phyloP scores from a whole-genome alignment of 2,797 vertebrate species.

The Gymnocypris eckloni region DNA sequence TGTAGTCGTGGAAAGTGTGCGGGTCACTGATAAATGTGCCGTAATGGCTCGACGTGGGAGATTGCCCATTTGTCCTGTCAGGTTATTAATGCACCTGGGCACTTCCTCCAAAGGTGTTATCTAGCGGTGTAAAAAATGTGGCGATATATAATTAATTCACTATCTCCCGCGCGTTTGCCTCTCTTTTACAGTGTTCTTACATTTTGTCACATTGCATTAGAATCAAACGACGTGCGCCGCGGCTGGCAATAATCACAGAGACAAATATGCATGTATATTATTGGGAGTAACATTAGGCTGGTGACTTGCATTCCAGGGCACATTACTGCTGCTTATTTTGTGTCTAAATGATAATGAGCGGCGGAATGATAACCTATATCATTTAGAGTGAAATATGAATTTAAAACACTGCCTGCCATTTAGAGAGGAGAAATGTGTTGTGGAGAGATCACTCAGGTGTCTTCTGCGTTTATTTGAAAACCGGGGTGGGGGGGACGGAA shows the following conservation, averaged over 20 bases:
- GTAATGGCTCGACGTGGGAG: constrained; percentile 83
- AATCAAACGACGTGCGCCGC: constrained; percentile 68
- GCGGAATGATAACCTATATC: constrained; percentile 80
- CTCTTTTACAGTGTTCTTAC: constrained; percentile 79
- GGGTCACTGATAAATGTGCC: constrained; percentile 85
- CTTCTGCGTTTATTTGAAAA: constrained; percentile 76
- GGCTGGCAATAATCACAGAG: constrained; percentile 65
- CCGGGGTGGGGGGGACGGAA: constrained; percentile 60
- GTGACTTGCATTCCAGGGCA: constrained; percentile 75
- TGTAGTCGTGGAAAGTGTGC: constrained; percentile 79
- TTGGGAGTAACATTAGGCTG: constrained; percentile 75
- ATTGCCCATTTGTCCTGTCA: constrained; percentile 84
- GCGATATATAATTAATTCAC: constrained; percentile 80
- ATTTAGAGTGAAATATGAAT: constrained; percentile 78
- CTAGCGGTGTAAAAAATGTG: constrained; percentile 55
- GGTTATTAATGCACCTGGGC: constrained; percentile 83
- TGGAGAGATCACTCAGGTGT: constrained; percentile 78
- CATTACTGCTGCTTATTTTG: constrained; percentile 84
- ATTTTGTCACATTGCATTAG: constrained; percentile 84
- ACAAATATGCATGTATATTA: constrained; percentile 78
- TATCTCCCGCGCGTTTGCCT: constrained; percentile 65
- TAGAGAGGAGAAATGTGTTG: constrained; percentile 65
- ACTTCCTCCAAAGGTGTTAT: constrained; percentile 83
- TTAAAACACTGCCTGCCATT: constrained; percentile 77
- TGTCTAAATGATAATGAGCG: constrained; percentile 86